Evolutionary conservation across 2,797 vertebrate genomes (phyloP), one percentile per base, ranked within the genome.

Genomic region (Takifugu ocellatus): DNA sequence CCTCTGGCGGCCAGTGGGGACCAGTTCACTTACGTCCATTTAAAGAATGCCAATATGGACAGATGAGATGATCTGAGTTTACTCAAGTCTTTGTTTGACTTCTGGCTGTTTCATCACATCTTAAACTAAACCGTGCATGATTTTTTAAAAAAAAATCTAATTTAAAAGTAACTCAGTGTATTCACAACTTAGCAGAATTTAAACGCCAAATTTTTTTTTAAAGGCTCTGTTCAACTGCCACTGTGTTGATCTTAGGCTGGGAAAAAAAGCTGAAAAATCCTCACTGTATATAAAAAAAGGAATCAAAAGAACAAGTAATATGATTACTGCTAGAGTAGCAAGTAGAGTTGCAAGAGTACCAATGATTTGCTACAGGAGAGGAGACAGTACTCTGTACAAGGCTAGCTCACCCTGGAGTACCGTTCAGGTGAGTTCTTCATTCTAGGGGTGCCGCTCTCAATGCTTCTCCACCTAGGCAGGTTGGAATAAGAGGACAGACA

Each of bases 401-500:
- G 85, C 89, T 87, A 91, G 91, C 91, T 92, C 91, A 92, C 91
- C 91, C 90, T 90, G 72, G 83, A 89, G 90, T 89, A 92, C 91
- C 84, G 90, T 85, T 92, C 88, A 91, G 90, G 88, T 87, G 90
- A 92, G 87, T 90, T 89, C 90, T 86, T 92, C 90, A 90, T 78
- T 84, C 89, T 89, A 89, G 85, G 69, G 84, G 82, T 83, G 87
- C 75, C 75, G 85, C 85, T 87, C 84, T 82, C 89, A 84, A 78
- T 85, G 87, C 84, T 80, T 76, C 91, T 87, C 90, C 89, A 92
- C 91, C 91, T 92, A 88, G 90, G 87, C 79, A 88, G 86, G 89
- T 91, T 87, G 88, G 90, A 91, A 91, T 90, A 91, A 91, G 90
- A 92, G 90, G 90, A 91, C 86, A 92, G 81, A 91, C 84, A 90